Base-by-base conservation (phyloP, 2,888 invertebrate genomes). In the Drosophila differens region DNA sequence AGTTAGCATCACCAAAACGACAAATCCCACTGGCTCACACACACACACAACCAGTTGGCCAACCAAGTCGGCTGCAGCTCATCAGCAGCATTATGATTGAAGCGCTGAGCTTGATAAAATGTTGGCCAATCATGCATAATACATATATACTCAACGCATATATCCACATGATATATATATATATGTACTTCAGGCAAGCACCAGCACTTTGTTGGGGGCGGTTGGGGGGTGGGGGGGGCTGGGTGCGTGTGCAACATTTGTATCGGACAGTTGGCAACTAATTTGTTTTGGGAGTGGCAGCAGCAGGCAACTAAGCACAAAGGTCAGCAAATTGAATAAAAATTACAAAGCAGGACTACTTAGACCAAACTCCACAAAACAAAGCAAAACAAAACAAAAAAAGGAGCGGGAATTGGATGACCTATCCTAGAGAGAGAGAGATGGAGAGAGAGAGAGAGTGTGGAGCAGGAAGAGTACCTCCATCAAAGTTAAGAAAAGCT, bases 231-330 rank as follows among this genome's bases (percentile, higher is more conserved):
- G 4, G 22, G 37, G 4, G 28, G 9, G n/a, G 41, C 9, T 16
- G 16, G 30, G 16, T 37, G 12, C 16, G 19, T 35, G 68, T 59
- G 83, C 85, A 87, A 82, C 89, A 85, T 89, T 85, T 85, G 85
- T 87, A 87, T 87, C 77, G 82, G 85, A 89, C 85, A 89, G 89
- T 85, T 87, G 85, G 89, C 82, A 85, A 86, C 89, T 89, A 85
- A 85, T 85, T 85, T 85, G 87, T 79, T 84, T 81, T 70, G 81
- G 68, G 70, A 79, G 79, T 70, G 72, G 69, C 37, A 68, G 37
- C 44, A 49, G 49, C 54, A 19, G 25, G 16, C 4, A 47, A 37
- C 47, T 3, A 44, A 33, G 68, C 67, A 65, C 73, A 83, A 75
- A 76, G 74, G 81, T 74, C 84, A 81, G 70, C 69, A 81, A 85